Percentiles rank a stretch among this genome's conserved stretches.
These are phyloP conservation scores for Porites australiensis DNA, from an alignment of 64 coral and sea anemone genomes.

Conservation along the genomic window DNA sequence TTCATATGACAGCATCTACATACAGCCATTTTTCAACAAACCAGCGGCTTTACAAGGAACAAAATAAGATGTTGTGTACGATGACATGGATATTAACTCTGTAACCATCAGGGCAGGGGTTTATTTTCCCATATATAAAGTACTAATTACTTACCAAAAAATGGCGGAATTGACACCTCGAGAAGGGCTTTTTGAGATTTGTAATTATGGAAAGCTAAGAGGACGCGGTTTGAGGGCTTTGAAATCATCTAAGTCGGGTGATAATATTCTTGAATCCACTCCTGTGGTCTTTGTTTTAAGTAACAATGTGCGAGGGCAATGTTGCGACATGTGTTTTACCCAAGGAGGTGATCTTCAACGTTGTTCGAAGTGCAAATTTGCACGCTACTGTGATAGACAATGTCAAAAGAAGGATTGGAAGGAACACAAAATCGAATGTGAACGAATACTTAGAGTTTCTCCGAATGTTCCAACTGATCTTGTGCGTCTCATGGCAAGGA, in stretches of 20 bases:
- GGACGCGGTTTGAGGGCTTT: conserved; percentile 78
- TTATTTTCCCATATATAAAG: background rate
- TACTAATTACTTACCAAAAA: background rate
- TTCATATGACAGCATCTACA: background rate
- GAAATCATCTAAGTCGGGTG: conserved; percentile 64
- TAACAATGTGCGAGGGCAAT: conserved; percentile 63
- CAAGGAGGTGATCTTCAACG: conserved; percentile 59
- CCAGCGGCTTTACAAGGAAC: background rate
- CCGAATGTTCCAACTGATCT: conserved; percentile 80
- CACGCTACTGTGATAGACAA: conserved; percentile 75
- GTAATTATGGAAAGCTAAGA: conserved; percentile 48
- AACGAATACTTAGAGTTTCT: conserved; percentile 47
- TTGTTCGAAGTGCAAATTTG: conserved; percentile 88
- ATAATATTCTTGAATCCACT: conserved; percentile 44
- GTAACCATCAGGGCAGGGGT: conserved; percentile 18
- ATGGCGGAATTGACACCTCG: conserved; percentile 57
- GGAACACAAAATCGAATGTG: conserved; percentile 93
- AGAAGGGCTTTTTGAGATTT: conserved; percentile 52
- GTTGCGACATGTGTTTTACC: conserved; percentile 88
- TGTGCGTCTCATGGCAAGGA: conserved; percentile 76
- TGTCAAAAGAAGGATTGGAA: conserved; percentile 94
- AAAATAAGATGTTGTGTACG: background rate
- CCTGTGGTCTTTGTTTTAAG: conserved; percentile 77
- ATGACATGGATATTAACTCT: background rate
- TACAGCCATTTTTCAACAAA: background rate